A percentile compares a stretch with the other conserved stretches of the same genome.
Evolutionary conservation across 2,888 invertebrate genomes (phyloP).

Genomic region (Apodemia arnacis): DNA sequence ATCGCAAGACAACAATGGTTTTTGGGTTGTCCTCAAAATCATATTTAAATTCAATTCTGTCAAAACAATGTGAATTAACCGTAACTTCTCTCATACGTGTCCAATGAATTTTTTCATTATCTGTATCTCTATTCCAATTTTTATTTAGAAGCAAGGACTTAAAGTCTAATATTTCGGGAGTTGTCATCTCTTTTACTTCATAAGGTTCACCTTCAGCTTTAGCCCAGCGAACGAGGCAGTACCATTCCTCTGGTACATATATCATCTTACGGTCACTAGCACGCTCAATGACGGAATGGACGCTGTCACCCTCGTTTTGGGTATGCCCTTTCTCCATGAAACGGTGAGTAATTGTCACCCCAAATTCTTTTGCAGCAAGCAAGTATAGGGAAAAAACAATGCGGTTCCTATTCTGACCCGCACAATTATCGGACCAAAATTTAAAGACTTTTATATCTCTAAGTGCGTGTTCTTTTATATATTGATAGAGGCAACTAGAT

Average conservation of each 20-base stretch:
- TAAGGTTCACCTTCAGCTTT: background rate
- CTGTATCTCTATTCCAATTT: background rate
- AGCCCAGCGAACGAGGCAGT: background rate
- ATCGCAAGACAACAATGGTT: background rate
- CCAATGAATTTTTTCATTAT: background rate
- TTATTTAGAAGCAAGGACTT: background rate
- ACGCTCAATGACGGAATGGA: background rate
- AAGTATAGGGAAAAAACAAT: too few species aligned
- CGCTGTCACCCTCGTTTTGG: too few species aligned
- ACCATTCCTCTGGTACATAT: conserved; percentile 3
- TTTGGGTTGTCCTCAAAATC: background rate
- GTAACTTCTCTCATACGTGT: background rate
- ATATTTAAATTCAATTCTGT: background rate
- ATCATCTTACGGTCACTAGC: background rate
- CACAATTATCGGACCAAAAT: too few species aligned
- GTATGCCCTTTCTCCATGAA: too few species aligned
- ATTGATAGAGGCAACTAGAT: too few species aligned
- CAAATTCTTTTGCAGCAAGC: too few species aligned
- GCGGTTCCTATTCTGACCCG: too few species aligned
- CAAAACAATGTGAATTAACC: background rate
- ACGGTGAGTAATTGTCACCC: too few species aligned
- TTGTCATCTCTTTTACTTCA: conserved; percentile 4
- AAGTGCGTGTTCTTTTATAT: too few species aligned
- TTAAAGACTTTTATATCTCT: too few species aligned
- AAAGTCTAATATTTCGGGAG: background rate